phyloP scores from a whole-genome alignment of 2,113 vertebrate genomes.

The Hippocampus abdominalis region DNA sequence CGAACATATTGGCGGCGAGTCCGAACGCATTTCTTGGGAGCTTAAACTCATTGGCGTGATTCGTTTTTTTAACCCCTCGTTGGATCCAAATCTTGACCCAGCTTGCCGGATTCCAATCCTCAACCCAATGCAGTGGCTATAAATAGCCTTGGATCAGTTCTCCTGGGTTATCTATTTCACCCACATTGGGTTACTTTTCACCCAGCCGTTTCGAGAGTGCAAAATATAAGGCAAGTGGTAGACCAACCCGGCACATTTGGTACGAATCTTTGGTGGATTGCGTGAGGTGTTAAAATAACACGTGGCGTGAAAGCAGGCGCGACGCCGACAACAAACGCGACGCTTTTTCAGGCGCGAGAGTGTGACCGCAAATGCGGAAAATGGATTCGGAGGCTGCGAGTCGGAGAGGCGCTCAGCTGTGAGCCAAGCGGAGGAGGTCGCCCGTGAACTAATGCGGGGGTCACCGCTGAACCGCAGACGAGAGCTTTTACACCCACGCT shows the following conservation, averaged over 20 bases:
- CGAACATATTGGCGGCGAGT: too few relatives aligned
- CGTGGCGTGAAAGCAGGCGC: slow-evolving; percentile 34
- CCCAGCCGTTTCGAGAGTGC: too few relatives aligned
- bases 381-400: slow-evolving; percentile 36
- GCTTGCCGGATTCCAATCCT: too few relatives aligned
- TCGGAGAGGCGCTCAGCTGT: slow-evolving; percentile 56
- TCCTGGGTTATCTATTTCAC: too few relatives aligned
- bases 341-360: slow-evolving; percentile 47
- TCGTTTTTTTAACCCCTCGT: too few relatives aligned
- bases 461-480: slow-evolving; percentile 51
- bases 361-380: slow-evolving; percentile 38
- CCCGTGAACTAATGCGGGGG: slow-evolving; percentile 58
- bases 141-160: too few relatives aligned
- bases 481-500: slow-evolving; percentile 1
- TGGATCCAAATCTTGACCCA: too few relatives aligned
- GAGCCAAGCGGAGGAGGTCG: slow-evolving; percentile 52
- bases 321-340: slow-evolving; percentile 37
- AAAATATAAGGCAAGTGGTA: neutral
- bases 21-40: too few relatives aligned
- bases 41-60: too few relatives aligned
- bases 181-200: too few relatives aligned
- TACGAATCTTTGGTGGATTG: slow-evolving; percentile 52
- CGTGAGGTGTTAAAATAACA: slow-evolving; percentile 41
- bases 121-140: too few relatives aligned
- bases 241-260: slow-evolving; percentile 9